Conservation (phyloP, 2,888 invertebrate species). For the Achlya flavicornis region DNA sequence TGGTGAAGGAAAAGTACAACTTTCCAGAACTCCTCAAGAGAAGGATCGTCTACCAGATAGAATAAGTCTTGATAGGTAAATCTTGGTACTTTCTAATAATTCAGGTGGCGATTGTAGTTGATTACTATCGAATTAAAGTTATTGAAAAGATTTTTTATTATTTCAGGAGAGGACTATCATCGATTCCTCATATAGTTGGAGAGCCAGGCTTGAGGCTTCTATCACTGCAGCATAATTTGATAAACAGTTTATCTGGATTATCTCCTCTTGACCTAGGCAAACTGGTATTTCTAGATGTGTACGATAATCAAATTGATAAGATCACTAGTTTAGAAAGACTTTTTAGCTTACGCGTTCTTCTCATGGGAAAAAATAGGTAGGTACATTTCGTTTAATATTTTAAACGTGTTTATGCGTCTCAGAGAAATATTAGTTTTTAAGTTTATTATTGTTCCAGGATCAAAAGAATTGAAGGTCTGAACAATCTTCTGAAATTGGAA, state of each 20-base stretch:
- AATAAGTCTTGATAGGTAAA: conserved; percentile 91
- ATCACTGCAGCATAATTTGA: conserved; percentile 96
- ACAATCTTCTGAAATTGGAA: conserved; percentile 89
- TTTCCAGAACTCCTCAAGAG: conserved; percentile 89
- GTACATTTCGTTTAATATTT: conserved; percentile 57
- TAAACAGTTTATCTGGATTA: conserved; percentile 88
- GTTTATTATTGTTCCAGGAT: conserved; percentile 82
- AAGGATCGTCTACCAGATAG: conserved; percentile 93
- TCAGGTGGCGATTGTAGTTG: background rate
- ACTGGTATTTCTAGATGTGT: conserved; percentile 96
- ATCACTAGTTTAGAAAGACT: conserved; percentile 91
- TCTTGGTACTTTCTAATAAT: background rate
- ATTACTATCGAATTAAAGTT: background rate
- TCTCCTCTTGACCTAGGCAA: conserved; percentile 85
- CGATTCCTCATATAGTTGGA: conserved; percentile 91
- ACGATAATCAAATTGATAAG: conserved; percentile 96
- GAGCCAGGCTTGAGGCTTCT: conserved; percentile 92
- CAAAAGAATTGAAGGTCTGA: conserved; percentile 90
- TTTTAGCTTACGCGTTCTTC: conserved; percentile 91
- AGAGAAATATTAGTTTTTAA: background rate
- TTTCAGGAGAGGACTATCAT: conserved; percentile 89
- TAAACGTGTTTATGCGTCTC: background rate
- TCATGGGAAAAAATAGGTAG: conserved; percentile 97
- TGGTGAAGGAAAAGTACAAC: conserved; percentile 87
- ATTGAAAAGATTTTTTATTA: background rate